Evolutionary conservation across 2,113 vertebrate species (phyloP), one percentile per base, ranked within the genome.

Genomic region (Paralichthys olivaceus): DNA sequence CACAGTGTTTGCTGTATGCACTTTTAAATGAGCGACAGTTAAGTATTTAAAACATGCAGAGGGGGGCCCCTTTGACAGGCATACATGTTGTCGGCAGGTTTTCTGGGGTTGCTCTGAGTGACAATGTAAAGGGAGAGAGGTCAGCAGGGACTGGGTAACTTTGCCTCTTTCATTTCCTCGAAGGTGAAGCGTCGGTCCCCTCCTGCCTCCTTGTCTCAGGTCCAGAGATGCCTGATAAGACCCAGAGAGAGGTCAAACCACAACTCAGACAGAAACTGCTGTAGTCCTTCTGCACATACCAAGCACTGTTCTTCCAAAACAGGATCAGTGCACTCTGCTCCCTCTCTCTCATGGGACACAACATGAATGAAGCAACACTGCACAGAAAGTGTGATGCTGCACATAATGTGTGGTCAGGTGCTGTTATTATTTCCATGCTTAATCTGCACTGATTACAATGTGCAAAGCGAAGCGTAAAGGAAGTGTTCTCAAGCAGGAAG

Each of bases 201-300:
- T 81, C 60, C 61, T 83, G 86, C 87, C 80, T 89, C 72, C 80
- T 90, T n/a, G 3, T 85, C 75, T 87, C 79, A 87, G 83, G 66
- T 63, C 56, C 14, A 22, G 58, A 82, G 77, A 78, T 12, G 72
- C 72, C 81, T 85, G 86, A 92, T 84, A 78, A 80, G 77, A 86
- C 76, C 82, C 90, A 91, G 89, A 83, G 74, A 2, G 47, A 72
- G 72, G 72, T 87, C 71, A 84, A 73, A 61, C 64, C 77, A 57
- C 62, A 54, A 65, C 76, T 66, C 51, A 79, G 69, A 76, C 67
- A 66, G 43, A 81, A 75, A 79, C 70, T 61, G 82, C 81, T 26
- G 67, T 11, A 56, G 56, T 77, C 74, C 81, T 84, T 81, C 81
- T 84, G 65, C 77, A 69, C 86, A 88, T 91, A 75, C 75, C 83